Conservation (phyloP, 2,113 vertebrate genomes). For the Tyrannus savana region DNA sequence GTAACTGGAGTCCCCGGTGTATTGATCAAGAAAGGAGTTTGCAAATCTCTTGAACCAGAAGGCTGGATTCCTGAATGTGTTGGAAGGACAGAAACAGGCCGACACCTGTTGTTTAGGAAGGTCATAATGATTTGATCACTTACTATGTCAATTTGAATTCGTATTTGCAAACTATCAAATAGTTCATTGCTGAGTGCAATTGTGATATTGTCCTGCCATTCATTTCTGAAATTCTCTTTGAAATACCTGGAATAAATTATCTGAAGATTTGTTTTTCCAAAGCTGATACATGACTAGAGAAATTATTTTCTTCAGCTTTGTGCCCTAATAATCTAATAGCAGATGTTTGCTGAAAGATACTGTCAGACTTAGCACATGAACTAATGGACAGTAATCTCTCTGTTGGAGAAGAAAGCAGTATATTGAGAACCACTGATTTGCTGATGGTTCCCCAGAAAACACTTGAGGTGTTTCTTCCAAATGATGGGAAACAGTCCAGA, state of each 20-base stretch:
- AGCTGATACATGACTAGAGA: background rate
- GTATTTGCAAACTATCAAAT: background rate
- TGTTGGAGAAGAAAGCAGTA: constrained; percentile 27
- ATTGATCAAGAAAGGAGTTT: background rate
- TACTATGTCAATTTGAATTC: background rate
- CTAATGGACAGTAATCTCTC: constrained; percentile 2
- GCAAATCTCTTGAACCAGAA: background rate
- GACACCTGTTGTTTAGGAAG: background rate
- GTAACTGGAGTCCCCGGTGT: background rate
- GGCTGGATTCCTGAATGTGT: background rate
- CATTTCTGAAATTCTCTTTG: constrained; percentile 1
- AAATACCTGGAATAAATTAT: background rate
- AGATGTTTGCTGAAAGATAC: background rate
- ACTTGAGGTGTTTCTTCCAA: background rate
- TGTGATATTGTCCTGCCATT: background rate
- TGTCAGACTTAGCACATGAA: background rate
- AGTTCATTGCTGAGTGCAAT: background rate
- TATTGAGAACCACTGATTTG: constrained; percentile 8
- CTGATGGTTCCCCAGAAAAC: background rate
- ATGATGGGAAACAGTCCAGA: constrained; percentile 11
- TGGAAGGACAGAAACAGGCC: background rate
- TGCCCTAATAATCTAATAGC: background rate
- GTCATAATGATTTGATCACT: background rate
- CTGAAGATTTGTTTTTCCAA: constrained; percentile 16
- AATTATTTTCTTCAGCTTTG: background rate